Evolutionary conservation across 2,113 vertebrate genomes (phyloP), one percentile per base, ranked within the genome.

Genomic region (Hydrochoerus hydrochaeris): DNA sequence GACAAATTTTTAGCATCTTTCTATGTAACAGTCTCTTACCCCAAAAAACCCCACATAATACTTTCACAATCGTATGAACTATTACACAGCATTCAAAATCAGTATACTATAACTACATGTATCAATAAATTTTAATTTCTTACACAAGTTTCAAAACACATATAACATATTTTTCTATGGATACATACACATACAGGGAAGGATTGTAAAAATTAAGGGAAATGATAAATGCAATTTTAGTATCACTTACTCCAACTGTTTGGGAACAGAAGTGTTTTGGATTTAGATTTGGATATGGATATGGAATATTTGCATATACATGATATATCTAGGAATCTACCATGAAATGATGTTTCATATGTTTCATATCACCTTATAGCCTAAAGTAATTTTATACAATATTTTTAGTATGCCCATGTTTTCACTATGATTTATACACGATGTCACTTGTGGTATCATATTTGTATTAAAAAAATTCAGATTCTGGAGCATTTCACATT

Each of bases 61-160:
- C 41, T 86, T 93, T 85, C 83, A 83, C 10, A 86, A 0, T 44
- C 63, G 63, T 82, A 82, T 58, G 46, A 94, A 80, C 71, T 92
- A 75, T 90, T 91, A 80, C 26, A 77, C 13, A 87, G 58, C 82
- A 90, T 60, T 54, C 85, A 93, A 95, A 87, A 69, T 90, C 32
- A 57, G 19, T 73, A 38, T 78, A 80, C 41, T 60, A 6, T 77
- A 87, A 83, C 26, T 62, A 82, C 17, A 89, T 28, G 3, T 38
- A 80, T 78, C 35, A 91, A 84, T 77, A 84, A 92, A 84, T 84
- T 78, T 85, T 71, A 86, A 3, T 32, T 57, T 67, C 28, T 85
- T 77, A 30, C 41, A 63, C 30, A 87, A 90, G 11, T 35, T 86
- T 87, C 35, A 82, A 87, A 95, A 87, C 13, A 89, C 4, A 86